Conservation (phyloP, 2,797 vertebrate species). For the Scyliorhinus canicula region DNA sequence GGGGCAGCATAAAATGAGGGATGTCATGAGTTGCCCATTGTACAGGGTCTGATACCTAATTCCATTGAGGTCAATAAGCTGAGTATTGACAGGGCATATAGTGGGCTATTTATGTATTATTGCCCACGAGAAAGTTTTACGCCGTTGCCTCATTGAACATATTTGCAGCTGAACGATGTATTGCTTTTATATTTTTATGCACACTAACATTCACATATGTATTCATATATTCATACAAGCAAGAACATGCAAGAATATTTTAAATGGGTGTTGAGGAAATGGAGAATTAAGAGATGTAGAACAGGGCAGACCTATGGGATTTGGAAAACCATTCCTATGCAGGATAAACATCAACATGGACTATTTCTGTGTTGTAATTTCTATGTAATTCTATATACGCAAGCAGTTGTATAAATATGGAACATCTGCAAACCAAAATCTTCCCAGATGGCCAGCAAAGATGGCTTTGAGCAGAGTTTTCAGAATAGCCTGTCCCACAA, state of each 20-base stretch:
- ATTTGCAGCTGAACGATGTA: not conserved
- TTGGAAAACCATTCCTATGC: not conserved
- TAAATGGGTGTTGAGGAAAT: not conserved
- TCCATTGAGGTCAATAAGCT: not conserved
- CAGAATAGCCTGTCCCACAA: not conserved
- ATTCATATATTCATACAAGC: no score
- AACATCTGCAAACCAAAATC: conserved; percentile 15
- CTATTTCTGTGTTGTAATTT: not conserved
- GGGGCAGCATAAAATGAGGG: not conserved
- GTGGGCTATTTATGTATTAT: not conserved
- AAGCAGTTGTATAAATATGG: conserved; percentile 27
- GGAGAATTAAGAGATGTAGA: not conserved
- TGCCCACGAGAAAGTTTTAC: not conserved
- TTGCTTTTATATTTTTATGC: not conserved
- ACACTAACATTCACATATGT: not conserved
- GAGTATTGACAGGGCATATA: not conserved
- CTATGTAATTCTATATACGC: not conserved
- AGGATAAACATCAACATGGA: not conserved
- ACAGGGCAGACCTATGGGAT: not conserved
- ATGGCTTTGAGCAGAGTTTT: not conserved
- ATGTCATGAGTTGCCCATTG: not conserved
- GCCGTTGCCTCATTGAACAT: not conserved
- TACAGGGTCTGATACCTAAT: not conserved
- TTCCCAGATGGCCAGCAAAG: not conserved
- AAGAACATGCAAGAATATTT: not conserved